Evolutionary conservation across 2,797 vertebrate species (phyloP), one percentile per base, ranked within the genome.

Genomic region (Anabas testudineus): DNA sequence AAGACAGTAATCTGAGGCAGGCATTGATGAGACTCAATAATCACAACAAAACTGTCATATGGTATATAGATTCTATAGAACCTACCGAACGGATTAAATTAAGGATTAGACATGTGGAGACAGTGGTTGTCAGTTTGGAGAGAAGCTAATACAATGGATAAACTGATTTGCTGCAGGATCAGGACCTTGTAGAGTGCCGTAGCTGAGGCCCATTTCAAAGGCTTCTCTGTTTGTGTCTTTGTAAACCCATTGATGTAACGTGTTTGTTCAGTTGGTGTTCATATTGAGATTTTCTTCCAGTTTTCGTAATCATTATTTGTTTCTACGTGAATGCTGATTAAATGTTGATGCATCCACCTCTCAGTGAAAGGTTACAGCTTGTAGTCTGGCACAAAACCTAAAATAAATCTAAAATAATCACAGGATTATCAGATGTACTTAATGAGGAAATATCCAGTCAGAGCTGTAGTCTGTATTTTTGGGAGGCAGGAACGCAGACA

Each of bases 161-260:
- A 74, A 3, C 6, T 32, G 52, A 47, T 39, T 57, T 12, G 42
- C 63, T 43, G 59, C 43, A 52, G 16, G 48, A 65, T 66, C 41
- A 43, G 41, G 41, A 43, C 16, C 41, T n/a, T n/a, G 18, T 16
- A 43, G 16, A 43, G 18, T 5, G 9, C 18, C 7, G 9, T 8
- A n/a, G 16, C 18, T 39, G 10, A 5, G 5, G 8, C 10, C 34
- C 14, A 9, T 26, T 52, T 58, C 57, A 53, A 32, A 21, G 30
- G 18, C 43, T 24, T 6, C 13, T 18, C 51, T 30, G 19, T 36
- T 42, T 57, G 7, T 45, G 4, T 22, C 16, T 16, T 15, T 45
- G 1, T 24, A 9, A 43, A 49, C 10, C 2, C 9, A 12, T 22
- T 43, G 3, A 37, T 57, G 24, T 37, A 7, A 41, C 39, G 19